Evolutionary conservation across 1,140 invertebrate genomes (phyloP).

Genomic region (Phymorhynchus buccinoides): DNA sequence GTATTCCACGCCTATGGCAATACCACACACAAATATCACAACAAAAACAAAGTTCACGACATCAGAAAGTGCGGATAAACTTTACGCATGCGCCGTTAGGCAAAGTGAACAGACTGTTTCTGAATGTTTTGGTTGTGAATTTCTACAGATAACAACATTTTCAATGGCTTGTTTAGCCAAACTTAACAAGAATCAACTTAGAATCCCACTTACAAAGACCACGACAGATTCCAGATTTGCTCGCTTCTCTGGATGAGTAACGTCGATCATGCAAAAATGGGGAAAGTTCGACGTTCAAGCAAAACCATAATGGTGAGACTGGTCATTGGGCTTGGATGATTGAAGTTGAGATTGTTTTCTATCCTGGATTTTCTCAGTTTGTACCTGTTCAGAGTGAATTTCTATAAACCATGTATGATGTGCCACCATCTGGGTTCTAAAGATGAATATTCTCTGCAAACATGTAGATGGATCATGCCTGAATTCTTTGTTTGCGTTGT

Average conservation of each 20-base stretch:
- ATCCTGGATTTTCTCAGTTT: too few relatives aligned
- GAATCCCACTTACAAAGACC: conserved; percentile 95
- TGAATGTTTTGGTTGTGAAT: conserved; percentile 41
- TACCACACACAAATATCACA: background rate
- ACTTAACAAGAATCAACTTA: conserved; percentile 97
- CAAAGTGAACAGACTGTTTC: conserved; percentile 40
- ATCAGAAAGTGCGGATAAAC: conserved; percentile 26
- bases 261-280: conserved; percentile 95
- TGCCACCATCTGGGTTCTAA: too few relatives aligned
- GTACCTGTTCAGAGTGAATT: too few relatives aligned
- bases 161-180: conserved; percentile 97
- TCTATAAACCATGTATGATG: too few relatives aligned
- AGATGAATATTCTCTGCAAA: too few relatives aligned
- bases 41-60: conserved; percentile 29
- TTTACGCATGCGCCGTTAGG: conserved; percentile 39
- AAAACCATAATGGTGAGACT: conserved; percentile 89
- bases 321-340: too few relatives aligned
- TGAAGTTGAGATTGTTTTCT: too few relatives aligned
- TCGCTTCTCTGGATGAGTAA: conserved; percentile 98
- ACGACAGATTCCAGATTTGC: conserved; percentile 90
- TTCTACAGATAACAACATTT: conserved; percentile 22
- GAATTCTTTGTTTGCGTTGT: too few relatives aligned
- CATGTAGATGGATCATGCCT: too few relatives aligned
- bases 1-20: too few relatives aligned
- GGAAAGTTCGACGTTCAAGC: conserved; percentile 96